These are phyloP conservation scores for Enhydra lutris DNA, from an alignment of 2,113 vertebrate species.

Conservation along the genomic window DNA sequence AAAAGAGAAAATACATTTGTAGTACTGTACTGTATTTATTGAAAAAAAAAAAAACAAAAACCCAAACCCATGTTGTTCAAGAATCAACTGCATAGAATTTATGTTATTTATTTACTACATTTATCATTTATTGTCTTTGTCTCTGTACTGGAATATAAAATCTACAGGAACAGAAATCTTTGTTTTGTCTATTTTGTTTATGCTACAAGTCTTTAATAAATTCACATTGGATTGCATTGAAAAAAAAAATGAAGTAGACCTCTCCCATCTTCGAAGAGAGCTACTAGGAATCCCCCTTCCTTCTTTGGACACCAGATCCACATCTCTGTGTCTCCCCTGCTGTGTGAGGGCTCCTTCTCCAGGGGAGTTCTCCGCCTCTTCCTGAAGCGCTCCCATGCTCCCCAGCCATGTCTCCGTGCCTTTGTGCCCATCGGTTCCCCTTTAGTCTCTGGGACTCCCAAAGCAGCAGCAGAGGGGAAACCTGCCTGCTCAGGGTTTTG, in stretches of 20 bases:
- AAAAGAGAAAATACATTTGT: background rate
- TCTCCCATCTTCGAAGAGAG: background rate
- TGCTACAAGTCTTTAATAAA: background rate
- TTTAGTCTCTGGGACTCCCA: background rate
- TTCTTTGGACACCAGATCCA: background rate
- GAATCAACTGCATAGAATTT: background rate
- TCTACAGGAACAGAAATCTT: background rate
- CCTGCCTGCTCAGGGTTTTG: background rate
- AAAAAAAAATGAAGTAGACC: background rate
- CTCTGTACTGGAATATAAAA: background rate
- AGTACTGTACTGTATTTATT: background rate
- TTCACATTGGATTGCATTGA: background rate
- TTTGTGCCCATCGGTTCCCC: background rate
- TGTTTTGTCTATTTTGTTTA: background rate
- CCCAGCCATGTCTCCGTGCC: background rate
- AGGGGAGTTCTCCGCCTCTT: background rate
- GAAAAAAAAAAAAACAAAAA: background rate
- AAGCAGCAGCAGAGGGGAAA: background rate
- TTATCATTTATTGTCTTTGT: background rate
- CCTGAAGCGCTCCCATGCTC: background rate
- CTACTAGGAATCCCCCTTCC: background rate
- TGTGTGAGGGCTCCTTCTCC: fast-evolving
- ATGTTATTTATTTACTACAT: background rate
- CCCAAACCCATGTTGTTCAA: background rate
- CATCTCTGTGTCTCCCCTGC: background rate